Evolutionary conservation across 2,113 vertebrate species (phyloP), one percentile per base, ranked within the genome.

Genomic region (Motacilla alba): DNA sequence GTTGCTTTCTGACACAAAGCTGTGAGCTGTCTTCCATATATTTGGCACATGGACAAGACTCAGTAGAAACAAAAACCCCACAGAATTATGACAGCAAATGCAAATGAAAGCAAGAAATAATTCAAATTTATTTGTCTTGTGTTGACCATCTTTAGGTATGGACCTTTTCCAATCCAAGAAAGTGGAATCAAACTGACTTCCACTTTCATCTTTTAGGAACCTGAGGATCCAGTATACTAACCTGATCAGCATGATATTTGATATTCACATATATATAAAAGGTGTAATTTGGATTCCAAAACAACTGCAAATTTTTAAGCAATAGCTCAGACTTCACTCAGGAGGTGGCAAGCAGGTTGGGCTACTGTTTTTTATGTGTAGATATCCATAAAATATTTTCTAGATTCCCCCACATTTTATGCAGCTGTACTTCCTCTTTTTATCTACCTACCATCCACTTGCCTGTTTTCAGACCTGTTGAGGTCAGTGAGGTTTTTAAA

Each of bases 11-110:
- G 33, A 77, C 39, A 72, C 19, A 69, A 93, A 80, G 35, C 23
- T 86, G 22, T 80, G 63, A 86, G 46, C 46, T 47, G 6, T 67
- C 52, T 93, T 37, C 41, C 35, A 31, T 37, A 13, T 7, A 30
- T 67, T 33, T 89, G 59, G 43, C 27, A 50, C 6, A 15, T 66
- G n/a, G n/a, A n/a, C n/a, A n/a, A n/a, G n/a, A n/a, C 13, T 79
- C 58, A 52, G 12, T 8, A 79, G 39, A 20, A 0, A 0, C n/a
- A n/a, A 10, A 21, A 9, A 17, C 35, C 35, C 35, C 53, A n/a
- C 37, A 66, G 30, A 41, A 37, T 46, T 76, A 66, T 62, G 18
- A 47, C 18, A 91, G 14, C 26, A 87, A 81, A 70, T 35, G 9
- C 35, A 84, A 93, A 67, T 35, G 21, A 76, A 85, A 79, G 11